Conservation (phyloP, 1,140 invertebrate species). For the Drosophila kurseongensis region DNA sequence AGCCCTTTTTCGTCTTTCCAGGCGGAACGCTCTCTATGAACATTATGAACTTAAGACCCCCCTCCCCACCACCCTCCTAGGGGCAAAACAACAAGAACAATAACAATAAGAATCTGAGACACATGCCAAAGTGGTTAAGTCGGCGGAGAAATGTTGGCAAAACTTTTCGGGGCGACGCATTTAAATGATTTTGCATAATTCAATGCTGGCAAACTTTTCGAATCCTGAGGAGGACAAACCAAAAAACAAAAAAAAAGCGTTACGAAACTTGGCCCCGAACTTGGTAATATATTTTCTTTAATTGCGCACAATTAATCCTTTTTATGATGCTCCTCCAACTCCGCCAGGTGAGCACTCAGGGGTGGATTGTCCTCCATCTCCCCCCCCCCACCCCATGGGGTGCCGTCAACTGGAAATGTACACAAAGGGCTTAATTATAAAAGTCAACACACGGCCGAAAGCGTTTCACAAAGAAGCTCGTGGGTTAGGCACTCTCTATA, state of each 20-base stretch:
- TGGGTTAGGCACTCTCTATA: slow-evolving; percentile 52
- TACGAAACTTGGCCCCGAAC: slow-evolving; percentile 38
- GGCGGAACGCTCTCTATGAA: slow-evolving; percentile 30
- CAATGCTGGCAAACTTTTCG: slow-evolving; percentile 62
- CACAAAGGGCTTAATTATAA: slow-evolving; percentile 81
- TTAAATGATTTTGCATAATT: slow-evolving; percentile 82
- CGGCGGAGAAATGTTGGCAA: slow-evolving; percentile 53
- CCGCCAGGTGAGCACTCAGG: slow-evolving; percentile 38
- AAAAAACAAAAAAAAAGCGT: slow-evolving; percentile 20
- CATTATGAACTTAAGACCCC: slow-evolving; percentile 79
- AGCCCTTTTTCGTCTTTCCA: neutral
- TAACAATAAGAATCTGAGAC: slow-evolving; percentile 71
- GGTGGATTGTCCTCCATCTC: slow-evolving; percentile 5
- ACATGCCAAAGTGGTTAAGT: slow-evolving; percentile 77
- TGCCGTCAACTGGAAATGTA: slow-evolving; percentile 76
- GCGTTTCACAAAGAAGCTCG: slow-evolving; percentile 22
- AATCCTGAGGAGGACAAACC: slow-evolving; percentile 9
- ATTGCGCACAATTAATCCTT: slow-evolving; percentile 81
- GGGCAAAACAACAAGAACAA: slow-evolving; percentile 50
- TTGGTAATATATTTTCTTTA: slow-evolving; percentile 75
- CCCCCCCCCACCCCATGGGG: neutral
- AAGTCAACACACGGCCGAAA: slow-evolving; percentile 64
- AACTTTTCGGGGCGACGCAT: slow-evolving; percentile 71
- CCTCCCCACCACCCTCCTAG: too few species aligned
- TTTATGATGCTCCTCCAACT: slow-evolving; percentile 55